Percentiles rank a stretch among this genome's conserved stretches.
phyloP scores from a whole-genome alignment of 2,113 vertebrate genomes.

The Rallus limicola region DNA sequence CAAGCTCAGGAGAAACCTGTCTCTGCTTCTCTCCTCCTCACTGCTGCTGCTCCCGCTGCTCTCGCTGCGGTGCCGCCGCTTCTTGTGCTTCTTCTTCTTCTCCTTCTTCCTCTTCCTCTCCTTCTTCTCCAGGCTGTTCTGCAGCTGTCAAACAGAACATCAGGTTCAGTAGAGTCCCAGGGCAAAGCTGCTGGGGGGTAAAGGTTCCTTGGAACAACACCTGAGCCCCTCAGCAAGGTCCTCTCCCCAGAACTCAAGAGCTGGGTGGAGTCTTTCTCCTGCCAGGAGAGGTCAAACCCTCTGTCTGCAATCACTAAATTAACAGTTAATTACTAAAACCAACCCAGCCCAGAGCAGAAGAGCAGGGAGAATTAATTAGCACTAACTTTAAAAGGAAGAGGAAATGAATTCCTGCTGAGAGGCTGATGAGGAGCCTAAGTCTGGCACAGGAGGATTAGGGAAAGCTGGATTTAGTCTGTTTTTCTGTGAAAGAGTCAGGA shows the following conservation, averaged over 20 bases:
- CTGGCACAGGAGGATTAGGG: fast-evolving
- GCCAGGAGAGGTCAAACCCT: too few species aligned
- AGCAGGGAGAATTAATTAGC: background rate
- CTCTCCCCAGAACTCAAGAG: too few species aligned
- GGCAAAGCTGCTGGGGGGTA: background rate
- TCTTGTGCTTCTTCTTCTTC: constrained; percentile 84
- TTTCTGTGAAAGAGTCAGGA: background rate
- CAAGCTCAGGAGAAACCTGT: too few species aligned
- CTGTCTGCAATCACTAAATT: too few species aligned
- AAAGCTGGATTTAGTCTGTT: background rate
- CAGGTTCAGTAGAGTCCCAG: too few species aligned
- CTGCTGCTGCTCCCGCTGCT: constrained; percentile 74
- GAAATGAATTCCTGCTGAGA: background rate
- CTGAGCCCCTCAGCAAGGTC: too few species aligned
- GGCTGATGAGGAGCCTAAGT: background rate
- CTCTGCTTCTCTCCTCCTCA: constrained; percentile 73
- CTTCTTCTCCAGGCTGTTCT: constrained; percentile 91
- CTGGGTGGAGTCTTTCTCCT: too few species aligned
- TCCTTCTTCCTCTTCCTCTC: constrained; percentile 84
- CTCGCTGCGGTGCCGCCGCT: constrained; percentile 74
- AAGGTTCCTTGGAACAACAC: background rate
- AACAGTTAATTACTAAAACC: too few species aligned
- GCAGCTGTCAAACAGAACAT: constrained; percentile 77
- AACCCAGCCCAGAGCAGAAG: background rate
- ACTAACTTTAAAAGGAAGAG: background rate